These are phyloP conservation scores for Taenaris catops DNA, from an alignment of 2,888 invertebrate genomes.

Conservation along the genomic window DNA sequence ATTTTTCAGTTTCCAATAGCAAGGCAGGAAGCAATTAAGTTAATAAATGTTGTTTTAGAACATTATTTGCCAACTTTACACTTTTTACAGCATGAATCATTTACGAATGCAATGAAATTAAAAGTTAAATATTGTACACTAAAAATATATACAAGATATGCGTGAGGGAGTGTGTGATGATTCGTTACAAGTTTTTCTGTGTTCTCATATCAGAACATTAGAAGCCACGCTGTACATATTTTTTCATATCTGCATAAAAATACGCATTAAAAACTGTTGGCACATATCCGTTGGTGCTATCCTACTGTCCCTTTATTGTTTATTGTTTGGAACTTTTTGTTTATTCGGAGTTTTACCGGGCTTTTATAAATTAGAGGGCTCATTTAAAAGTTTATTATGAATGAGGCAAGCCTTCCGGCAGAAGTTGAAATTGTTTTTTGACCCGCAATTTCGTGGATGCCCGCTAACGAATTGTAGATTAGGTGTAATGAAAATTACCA, in stretches of 20 bases:
- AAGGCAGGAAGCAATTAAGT: constrained; percentile 18
- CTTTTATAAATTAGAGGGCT: constrained; percentile 23
- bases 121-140: too few relatives aligned
- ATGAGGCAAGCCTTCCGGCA: constrained; percentile 16
- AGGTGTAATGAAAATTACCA: too few relatives aligned
- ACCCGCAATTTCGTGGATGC: constrained; percentile 14
- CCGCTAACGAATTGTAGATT: constrained; percentile 5
- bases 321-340: constrained; percentile 23
- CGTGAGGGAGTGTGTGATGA: too few relatives aligned
- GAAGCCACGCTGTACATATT: too few relatives aligned
- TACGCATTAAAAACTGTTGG: too few relatives aligned
- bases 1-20: constrained; percentile 16
- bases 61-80: constrained; percentile 18
- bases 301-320: constrained; percentile 17
- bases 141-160: too few relatives aligned
- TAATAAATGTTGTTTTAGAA: constrained; percentile 19
- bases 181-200: too few relatives aligned
- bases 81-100: constrained; percentile 6
- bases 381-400: constrained; percentile 25
- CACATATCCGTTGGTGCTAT: constrained; percentile 4
- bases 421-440: constrained; percentile 19
- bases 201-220: too few relatives aligned
- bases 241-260: too few relatives aligned
- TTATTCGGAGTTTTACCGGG: constrained; percentile 21
- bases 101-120: too few relatives aligned